These are phyloP conservation scores for Agrilus planipennis DNA, from an alignment of 1,140 invertebrate species.

Conservation along the genomic window DNA sequence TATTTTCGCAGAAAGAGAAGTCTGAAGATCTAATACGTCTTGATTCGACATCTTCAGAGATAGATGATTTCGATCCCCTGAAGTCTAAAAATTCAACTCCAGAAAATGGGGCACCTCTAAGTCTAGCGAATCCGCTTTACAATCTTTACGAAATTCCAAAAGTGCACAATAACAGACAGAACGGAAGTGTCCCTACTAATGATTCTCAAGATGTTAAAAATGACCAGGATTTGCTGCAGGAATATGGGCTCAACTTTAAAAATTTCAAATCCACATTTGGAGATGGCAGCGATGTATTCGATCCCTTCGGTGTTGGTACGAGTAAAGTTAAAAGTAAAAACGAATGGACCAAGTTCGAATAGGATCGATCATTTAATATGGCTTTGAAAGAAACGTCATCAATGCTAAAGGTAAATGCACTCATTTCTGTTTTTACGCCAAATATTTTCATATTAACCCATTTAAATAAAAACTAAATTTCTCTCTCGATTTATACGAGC, in stretches of 20 bases:
- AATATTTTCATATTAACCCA: no score
- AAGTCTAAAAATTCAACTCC: slow-evolving; percentile 31
- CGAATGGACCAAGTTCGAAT: slow-evolving; percentile 30
- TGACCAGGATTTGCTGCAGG: slow-evolving; percentile 36
- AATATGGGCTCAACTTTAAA: slow-evolving; percentile 43
- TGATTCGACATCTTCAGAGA: slow-evolving; percentile 42
- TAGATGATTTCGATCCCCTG: slow-evolving; percentile 49
- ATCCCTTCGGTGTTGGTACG: slow-evolving; percentile 12
- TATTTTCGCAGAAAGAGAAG: slow-evolving; percentile 28
- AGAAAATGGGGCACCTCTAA: slow-evolving; percentile 18
- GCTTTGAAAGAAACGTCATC: no score
- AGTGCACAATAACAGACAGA: slow-evolving; percentile 13
- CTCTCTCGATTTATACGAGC: no score
- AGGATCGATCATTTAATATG: no score
- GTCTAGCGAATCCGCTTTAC: slow-evolving; percentile 29
- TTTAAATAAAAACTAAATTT: no score
- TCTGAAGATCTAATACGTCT: slow-evolving; percentile 45
- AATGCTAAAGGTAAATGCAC: not conserved
- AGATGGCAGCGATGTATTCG: slow-evolving; percentile 21
- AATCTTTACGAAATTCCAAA: slow-evolving; percentile 30
- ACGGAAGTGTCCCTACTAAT: not conserved
- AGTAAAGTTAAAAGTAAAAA: slow-evolving; percentile 22
- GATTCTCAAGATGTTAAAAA: slow-evolving; percentile 1
- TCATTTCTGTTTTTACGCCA: slow-evolving; percentile 6
- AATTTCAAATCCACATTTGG: no score